These are phyloP conservation scores for Apogon hyalosoma DNA, from an alignment of 2,797 vertebrate species.

Conservation along the genomic window DNA sequence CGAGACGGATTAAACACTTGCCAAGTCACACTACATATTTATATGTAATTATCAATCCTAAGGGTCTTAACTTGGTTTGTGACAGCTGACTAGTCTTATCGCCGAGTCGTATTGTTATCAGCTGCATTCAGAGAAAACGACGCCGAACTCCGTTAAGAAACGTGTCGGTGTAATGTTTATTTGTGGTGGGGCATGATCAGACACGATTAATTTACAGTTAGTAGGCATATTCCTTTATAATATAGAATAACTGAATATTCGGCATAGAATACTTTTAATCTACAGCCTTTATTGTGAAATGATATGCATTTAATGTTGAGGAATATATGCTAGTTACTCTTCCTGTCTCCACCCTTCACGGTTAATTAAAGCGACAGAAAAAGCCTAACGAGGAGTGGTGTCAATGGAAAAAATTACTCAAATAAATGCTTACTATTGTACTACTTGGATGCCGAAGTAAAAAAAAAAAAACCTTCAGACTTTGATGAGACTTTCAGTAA, in stretches of 20 bases:
- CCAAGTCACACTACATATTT: background rate
- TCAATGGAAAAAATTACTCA: background rate
- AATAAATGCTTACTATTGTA: accelerated
- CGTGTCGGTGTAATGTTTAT: background rate
- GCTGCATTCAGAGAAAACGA: background rate
- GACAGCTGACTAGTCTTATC: background rate
- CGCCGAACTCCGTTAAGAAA: background rate
- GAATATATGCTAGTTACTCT: background rate
- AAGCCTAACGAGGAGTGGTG: background rate
- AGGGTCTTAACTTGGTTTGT: background rate
- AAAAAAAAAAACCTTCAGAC: accelerated
- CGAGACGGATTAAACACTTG: background rate
- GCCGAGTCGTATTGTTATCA: background rate
- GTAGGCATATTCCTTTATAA: accelerated
- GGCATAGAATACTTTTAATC: background rate
- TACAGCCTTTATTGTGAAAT: background rate
- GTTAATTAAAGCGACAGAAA: background rate
- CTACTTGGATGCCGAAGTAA: conserved; percentile 1
- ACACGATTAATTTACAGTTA: accelerated
- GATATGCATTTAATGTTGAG: background rate
- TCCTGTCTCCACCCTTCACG: background rate
- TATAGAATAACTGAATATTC: background rate
- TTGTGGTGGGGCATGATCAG: background rate
- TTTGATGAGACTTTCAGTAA: background rate
- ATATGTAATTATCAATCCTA: background rate